phyloP scores from a whole-genome alignment of 2,797 vertebrate species.

The Paedocypris micromegethes region DNA sequence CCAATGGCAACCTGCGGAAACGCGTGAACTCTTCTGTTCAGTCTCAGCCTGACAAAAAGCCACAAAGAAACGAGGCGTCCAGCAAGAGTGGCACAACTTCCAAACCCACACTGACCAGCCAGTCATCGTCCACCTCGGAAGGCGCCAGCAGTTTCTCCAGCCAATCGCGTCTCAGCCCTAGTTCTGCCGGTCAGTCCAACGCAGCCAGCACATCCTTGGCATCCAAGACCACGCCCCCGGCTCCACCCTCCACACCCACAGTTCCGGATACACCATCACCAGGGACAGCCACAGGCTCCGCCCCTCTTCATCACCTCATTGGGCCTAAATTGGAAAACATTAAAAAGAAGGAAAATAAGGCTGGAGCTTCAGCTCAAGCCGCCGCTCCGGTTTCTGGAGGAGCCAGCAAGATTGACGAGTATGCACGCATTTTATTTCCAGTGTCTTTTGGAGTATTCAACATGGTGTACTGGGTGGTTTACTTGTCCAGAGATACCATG shows the following conservation, averaged over 20 bases:
- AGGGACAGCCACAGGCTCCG: constrained; percentile 60
- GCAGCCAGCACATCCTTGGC: constrained; percentile 70
- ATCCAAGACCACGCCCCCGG: constrained; percentile 70
- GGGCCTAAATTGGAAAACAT: constrained; percentile 83
- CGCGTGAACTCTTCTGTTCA: constrained; percentile 77
- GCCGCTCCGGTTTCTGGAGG: constrained; percentile 71
- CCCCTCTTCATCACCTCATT: constrained; percentile 77
- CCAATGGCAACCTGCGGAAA: constrained; percentile 89
- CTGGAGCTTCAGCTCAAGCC: constrained; percentile 67
- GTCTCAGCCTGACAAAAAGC: constrained; percentile 70
- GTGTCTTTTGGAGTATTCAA: constrained; percentile 97
- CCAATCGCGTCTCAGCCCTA: constrained; percentile 80
- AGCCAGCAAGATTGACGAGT: constrained; percentile 99
- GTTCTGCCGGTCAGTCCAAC: constrained; percentile 79
- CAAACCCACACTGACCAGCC: constrained; percentile 61
- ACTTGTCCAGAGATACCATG: constrained; percentile 96
- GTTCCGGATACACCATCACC: constrained; percentile 66
- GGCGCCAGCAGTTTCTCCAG: constrained; percentile 63
- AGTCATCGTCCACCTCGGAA: constrained; percentile 64
- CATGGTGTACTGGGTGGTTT: constrained; percentile 99
- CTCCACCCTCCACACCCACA: constrained; percentile 75
- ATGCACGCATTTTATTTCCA: constrained; percentile 96
- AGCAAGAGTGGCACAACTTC: constrained; percentile 65
- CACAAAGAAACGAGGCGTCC: constrained; percentile 72
- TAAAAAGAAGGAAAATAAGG: constrained; percentile 77